These are phyloP conservation scores for Plebejus anna DNA, from an alignment of 2,888 invertebrate species.

Conservation along the genomic window DNA sequence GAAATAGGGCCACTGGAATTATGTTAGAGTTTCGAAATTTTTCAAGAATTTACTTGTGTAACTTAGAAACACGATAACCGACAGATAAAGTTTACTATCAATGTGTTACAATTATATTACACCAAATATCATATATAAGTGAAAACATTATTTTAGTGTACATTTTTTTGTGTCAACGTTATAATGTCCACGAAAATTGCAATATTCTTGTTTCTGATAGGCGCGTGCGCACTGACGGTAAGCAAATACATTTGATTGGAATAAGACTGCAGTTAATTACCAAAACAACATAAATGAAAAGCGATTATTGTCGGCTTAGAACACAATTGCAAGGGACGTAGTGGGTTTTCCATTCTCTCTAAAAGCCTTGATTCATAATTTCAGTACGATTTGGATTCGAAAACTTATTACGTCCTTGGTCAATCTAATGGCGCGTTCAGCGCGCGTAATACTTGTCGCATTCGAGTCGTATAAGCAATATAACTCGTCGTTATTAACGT, in stretches of 20 bases:
- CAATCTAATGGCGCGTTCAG: background rate
- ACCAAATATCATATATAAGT: slow-evolving; percentile 22
- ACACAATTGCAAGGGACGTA: background rate
- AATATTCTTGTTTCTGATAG: slow-evolving; percentile 41
- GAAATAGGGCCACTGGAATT: background rate
- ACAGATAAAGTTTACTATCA: slow-evolving; percentile 14
- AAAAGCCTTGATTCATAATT: too few species aligned
- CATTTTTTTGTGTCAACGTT: slow-evolving; percentile 29
- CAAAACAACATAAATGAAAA: background rate
- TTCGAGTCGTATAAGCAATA: background rate
- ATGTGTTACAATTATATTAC: slow-evolving; percentile 20
- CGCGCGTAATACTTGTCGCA: background rate
- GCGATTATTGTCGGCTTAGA: background rate
- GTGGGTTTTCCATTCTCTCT: background rate
- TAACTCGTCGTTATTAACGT: background rate
- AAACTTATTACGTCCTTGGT: background rate
- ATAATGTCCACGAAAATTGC: slow-evolving; percentile 43
- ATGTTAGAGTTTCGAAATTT: background rate
- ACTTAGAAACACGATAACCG: slow-evolving; percentile 11
- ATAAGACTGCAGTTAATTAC: background rate
- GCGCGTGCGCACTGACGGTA: slow-evolving; percentile 47
- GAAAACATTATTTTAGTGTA: slow-evolving; percentile 16
- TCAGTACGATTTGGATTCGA: background rate
- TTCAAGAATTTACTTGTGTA: slow-evolving; percentile 16
- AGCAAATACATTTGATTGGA: slow-evolving; percentile 38